These are phyloP conservation scores for Polydesmus complanatus DNA, from an alignment of 2,888 invertebrate species.

Conservation along the genomic window DNA sequence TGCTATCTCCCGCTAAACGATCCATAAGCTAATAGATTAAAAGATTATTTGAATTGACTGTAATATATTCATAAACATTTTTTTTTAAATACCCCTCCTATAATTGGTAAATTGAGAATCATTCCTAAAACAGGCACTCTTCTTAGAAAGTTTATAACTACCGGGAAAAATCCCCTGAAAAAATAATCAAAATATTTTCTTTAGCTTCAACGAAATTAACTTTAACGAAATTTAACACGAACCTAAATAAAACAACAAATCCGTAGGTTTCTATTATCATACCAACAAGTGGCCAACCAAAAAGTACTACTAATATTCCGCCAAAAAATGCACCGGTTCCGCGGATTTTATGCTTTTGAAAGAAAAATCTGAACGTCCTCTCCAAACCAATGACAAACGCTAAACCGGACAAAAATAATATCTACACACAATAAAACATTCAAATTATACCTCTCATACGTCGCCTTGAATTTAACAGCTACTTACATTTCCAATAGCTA, in stretches of 20 bases:
- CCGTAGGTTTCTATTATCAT: constrained; percentile 96
- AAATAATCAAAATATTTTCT: constrained; percentile 21
- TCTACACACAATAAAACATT: constrained; percentile 44
- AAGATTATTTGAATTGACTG: constrained; percentile 5
- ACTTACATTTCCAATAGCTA: constrained; percentile 99
- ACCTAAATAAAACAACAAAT: constrained; percentile 56
- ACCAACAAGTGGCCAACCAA: constrained; percentile 92
- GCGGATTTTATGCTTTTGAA: constrained; percentile 88
- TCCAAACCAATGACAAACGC: constrained; percentile 93
- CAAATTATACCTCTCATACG: too few relatives aligned
- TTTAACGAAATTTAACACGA: constrained; percentile 11
- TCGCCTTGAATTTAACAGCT: not conserved
- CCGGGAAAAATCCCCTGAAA: constrained; percentile 89
- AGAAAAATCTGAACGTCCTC: constrained; percentile 92
- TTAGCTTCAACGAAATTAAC: constrained; percentile 14
- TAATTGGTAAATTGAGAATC: constrained; percentile 73
- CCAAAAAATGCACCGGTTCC: constrained; percentile 81
- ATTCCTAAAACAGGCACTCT: constrained; percentile 83
- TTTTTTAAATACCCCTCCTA: constrained; percentile 71
- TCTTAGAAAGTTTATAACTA: constrained; percentile 85
- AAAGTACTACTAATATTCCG: constrained; percentile 77
- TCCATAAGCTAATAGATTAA: constrained; percentile 51
- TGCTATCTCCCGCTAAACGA: constrained; percentile 57
- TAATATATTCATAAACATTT: too few relatives aligned
- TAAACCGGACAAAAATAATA: constrained; percentile 86